Evolutionary conservation across 2,113 vertebrate genomes (phyloP), one percentile per base, ranked within the genome.

Genomic region (Syrmaticus mikado): DNA sequence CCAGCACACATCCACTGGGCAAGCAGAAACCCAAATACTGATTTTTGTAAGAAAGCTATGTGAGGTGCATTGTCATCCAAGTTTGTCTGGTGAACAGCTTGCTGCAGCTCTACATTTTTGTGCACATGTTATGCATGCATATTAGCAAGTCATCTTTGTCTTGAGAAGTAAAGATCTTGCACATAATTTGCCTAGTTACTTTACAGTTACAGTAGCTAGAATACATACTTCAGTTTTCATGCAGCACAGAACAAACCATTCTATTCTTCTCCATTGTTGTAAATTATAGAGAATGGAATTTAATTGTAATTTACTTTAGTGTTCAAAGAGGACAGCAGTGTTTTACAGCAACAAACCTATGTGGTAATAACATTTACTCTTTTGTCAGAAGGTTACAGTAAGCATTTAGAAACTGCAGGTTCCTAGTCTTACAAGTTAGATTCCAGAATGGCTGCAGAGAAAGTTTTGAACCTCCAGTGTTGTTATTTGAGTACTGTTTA

Each of bases 101-200:
- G 82, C 80, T 97, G 91, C 92, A 92, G 87, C 83, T 92, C 90
- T 95, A 78, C 79, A 94, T 95, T 97, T 96, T 95, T 92, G 94
- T 91, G 83, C 89, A 82, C 92, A 90, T 94, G 92, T 94, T 97
- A 96, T 91, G 97, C 96, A 95, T 97, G 94, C 89, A 92, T 95
- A 91, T 97, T 97, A 96, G 93, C 94, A 96, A 97, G 93, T 97
- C 97, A 97, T 97, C 96, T 97, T 97, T 97, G 97, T 97, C 97
- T 97, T 97, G 86, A 92, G 93, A 89, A 96, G 93, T 92, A 96
- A 96, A 95, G 95, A 95, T 97, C 87, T 96, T 96, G 91, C 92
- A 96, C 96, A 94, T 89, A 94, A 96, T 96, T 95, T 95, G 88
- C 96, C 92, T 96, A 50, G 87, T 97, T 95, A 78, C 91, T 97